Evolutionary conservation across 2,113 vertebrate species (phyloP).

Genomic region (Camelus dromedarius): DNA sequence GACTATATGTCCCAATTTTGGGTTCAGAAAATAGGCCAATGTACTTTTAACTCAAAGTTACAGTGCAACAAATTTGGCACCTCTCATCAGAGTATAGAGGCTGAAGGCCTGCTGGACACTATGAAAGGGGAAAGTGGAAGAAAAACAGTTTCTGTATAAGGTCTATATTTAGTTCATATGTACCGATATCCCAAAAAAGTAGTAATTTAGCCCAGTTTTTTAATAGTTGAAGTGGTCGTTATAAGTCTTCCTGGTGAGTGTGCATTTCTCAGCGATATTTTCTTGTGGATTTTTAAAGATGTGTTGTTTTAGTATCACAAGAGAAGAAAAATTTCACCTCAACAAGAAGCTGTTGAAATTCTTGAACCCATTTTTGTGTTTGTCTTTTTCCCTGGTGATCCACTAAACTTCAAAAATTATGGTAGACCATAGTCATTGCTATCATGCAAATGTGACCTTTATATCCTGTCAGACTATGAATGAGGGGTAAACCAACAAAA

Average conservation of each 20-base stretch:
- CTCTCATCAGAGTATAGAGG: conserved; percentile 41
- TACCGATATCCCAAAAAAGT: conserved; percentile 36
- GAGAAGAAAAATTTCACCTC: background rate
- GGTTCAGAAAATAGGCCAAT: conserved; percentile 77
- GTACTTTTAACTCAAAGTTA: conserved; percentile 74
- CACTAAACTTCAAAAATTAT: background rate
- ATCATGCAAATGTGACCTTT: background rate
- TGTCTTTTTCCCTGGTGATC: background rate
- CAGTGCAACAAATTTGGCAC: conserved; percentile 53
- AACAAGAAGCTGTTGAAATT: background rate
- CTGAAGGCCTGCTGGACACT: conserved; percentile 43
- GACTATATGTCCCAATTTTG: conserved; percentile 70
- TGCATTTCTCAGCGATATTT: conserved; percentile 29
- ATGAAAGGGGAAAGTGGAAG: conserved; percentile 27
- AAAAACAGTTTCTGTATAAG: conserved; percentile 60
- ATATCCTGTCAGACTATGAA: background rate
- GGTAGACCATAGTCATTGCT: background rate
- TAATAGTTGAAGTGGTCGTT: conserved; percentile 25
- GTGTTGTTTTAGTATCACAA: conserved; percentile 51
- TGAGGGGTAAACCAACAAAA: background rate
- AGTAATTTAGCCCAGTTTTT: conserved; percentile 66
- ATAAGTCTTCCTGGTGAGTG: background rate
- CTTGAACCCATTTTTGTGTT: background rate
- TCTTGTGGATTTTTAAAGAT: conserved; percentile 49
- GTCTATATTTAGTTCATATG: conserved; percentile 69